These are phyloP conservation scores for Aplysina aerophoba DNA, from an alignment of 37 sponge, comb jelly and placozoan genomes.

Conservation along the genomic window DNA sequence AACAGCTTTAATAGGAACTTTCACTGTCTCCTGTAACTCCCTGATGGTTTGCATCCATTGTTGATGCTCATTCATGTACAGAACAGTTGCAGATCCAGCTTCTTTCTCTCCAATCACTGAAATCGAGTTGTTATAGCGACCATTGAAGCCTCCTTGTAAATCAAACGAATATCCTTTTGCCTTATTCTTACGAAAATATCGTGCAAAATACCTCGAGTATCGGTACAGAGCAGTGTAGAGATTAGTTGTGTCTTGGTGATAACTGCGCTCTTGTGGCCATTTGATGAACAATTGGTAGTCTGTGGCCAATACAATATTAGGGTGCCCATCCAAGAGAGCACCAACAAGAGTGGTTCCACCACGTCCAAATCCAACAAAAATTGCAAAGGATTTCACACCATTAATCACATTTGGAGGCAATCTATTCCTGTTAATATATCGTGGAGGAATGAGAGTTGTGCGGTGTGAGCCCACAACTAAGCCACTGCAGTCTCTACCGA, in stretches of 20 bases:
- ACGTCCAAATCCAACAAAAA: conserved; percentile 6
- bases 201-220: background rate
- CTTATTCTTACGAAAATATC: background rate
- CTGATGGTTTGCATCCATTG: background rate
- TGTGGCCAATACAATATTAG: conserved; percentile 19
- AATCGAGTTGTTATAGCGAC: background rate
- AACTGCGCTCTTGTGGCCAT: background rate
- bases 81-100: background rate
- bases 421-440: no score
- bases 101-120: conserved; percentile 28
- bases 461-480: no score
- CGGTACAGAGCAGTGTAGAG: conserved; percentile 3
- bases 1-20: conserved; percentile 16
- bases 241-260: background rate
- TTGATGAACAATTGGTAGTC: background rate
- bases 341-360: conserved; percentile 12
- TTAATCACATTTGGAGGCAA: background rate
- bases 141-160: background rate
- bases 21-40: background rate
- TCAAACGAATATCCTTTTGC: background rate
- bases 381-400: background rate
- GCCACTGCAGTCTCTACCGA: no score
- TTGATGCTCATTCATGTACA: background rate
- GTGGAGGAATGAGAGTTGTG: no score
- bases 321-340: conserved; percentile 24